Evolutionary conservation across 2,797 vertebrate genomes (phyloP).

Genomic region (Notolabrus celidotus): DNA sequence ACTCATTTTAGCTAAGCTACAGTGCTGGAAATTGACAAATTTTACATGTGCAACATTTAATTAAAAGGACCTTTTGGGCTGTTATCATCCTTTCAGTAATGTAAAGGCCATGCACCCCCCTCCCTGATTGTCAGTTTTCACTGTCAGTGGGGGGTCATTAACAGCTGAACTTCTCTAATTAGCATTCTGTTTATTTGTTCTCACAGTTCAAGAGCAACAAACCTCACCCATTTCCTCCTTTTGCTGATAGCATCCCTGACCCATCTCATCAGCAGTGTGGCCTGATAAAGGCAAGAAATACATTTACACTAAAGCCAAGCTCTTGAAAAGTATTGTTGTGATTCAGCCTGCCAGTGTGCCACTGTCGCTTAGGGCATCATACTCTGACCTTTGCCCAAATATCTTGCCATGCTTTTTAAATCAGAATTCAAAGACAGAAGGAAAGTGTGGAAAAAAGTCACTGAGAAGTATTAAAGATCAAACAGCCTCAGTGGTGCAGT

Average conservation of each 20-base stretch:
- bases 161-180: slow-evolving; percentile 66
- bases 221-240: slow-evolving; percentile 61
- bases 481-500: slow-evolving; percentile 31
- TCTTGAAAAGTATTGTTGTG: slow-evolving; percentile 3
- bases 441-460: slow-evolving; percentile 16
- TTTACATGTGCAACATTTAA: slow-evolving; percentile 1
- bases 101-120: slow-evolving; percentile 37
- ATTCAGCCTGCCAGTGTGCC: not conserved
- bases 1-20: not conserved
- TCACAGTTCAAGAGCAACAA: slow-evolving; percentile 67
- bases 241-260: slow-evolving; percentile 52
- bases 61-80: slow-evolving; percentile 49
- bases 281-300: not conserved
- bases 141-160: slow-evolving; percentile 60
- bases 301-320: slow-evolving; percentile 12
- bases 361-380: slow-evolving; percentile 4
- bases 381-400: slow-evolving; percentile 27
- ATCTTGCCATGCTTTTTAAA: not conserved
- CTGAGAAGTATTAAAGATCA: slow-evolving; percentile 52
- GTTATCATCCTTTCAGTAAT: slow-evolving; percentile 50
- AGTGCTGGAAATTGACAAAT: not conserved
- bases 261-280: slow-evolving; percentile 34
- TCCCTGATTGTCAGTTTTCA: slow-evolving; percentile 55
- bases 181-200: slow-evolving; percentile 70
- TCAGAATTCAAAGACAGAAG: slow-evolving; percentile 16